Percentiles rank a stretch among this genome's conserved stretches.
phyloP scores from a whole-genome alignment of 2,888 invertebrate genomes.

The Leucozona laternaria region DNA sequence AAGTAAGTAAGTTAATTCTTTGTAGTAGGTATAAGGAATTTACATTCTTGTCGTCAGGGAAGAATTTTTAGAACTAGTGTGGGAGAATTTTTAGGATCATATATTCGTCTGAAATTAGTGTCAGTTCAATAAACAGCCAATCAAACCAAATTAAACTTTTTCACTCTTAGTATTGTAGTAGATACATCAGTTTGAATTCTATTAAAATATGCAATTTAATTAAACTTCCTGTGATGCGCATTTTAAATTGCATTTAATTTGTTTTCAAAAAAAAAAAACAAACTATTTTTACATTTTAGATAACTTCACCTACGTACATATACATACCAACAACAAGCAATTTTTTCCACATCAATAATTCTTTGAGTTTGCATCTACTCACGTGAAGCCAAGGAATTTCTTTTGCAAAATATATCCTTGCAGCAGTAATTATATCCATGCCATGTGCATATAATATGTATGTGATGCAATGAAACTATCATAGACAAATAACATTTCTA shows the following conservation, averaged over 20 bases:
- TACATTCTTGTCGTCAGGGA: too few species aligned
- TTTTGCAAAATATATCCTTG: conserved; percentile 10
- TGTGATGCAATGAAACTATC: conserved; percentile 46
- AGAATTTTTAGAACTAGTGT: too few species aligned
- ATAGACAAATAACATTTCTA: conserved; percentile 39
- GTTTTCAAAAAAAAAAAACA: neutral
- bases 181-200: neutral
- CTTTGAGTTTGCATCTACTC: neutral
- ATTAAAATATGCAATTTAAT: neutral
- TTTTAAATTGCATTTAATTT: conserved; percentile 2
- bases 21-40: too few species aligned
- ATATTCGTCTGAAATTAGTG: too few species aligned
- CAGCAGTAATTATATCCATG: conserved; percentile 50
- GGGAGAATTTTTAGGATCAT: too few species aligned
- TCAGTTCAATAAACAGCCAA: too few species aligned
- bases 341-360: neutral
- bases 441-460: conserved; percentile 26
- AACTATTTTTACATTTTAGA: neutral
- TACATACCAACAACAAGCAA: neutral
- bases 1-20: too few species aligned
- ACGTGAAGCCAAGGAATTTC: conserved; percentile 4
- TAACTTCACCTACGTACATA: neutral
- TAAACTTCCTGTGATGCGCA: neutral
- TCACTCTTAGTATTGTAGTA: too few species aligned
- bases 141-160: too few species aligned